These are phyloP conservation scores for Spatula versicolor DNA, from an alignment of 2,797 vertebrate genomes.

Conservation along the genomic window DNA sequence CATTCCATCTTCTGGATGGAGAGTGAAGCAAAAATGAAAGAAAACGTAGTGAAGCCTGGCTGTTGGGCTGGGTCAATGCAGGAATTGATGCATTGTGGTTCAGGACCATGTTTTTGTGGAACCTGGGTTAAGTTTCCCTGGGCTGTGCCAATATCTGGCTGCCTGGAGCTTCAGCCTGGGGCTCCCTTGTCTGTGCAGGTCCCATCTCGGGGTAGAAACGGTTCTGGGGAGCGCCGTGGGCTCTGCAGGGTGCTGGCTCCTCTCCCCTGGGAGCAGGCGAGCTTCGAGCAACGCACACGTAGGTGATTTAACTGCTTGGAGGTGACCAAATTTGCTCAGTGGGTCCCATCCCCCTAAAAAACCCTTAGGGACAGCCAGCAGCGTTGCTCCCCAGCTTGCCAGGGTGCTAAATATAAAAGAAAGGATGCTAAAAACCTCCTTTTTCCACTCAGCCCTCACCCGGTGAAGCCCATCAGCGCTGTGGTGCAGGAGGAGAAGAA, in stretches of 20 bases:
- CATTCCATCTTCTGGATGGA: background rate
- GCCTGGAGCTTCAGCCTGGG: rapidly evolving
- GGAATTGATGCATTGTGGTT: background rate
- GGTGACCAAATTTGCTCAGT: background rate
- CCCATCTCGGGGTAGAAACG: background rate
- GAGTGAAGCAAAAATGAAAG: background rate
- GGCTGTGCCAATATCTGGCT: background rate
- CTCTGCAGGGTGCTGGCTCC: background rate
- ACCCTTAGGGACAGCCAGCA: background rate
- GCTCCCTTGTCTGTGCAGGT: background rate
- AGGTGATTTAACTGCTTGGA: background rate
- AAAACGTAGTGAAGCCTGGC: background rate
- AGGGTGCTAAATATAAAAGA: background rate
- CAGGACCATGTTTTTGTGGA: background rate
- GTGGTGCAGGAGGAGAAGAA: slow-evolving; percentile 67
- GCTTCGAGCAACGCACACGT: background rate
- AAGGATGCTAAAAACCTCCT: background rate
- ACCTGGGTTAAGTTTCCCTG: background rate
- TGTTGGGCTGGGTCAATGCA: background rate
- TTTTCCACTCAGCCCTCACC: slow-evolving; percentile 86
- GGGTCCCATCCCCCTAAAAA: background rate
- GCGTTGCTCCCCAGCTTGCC: background rate
- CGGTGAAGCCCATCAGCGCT: slow-evolving; percentile 90
- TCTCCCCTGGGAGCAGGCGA: rapidly evolving
- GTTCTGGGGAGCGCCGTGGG: background rate